Evolutionary conservation across 2,113 vertebrate genomes (phyloP).

Genomic region (Promerops cafer): DNA sequence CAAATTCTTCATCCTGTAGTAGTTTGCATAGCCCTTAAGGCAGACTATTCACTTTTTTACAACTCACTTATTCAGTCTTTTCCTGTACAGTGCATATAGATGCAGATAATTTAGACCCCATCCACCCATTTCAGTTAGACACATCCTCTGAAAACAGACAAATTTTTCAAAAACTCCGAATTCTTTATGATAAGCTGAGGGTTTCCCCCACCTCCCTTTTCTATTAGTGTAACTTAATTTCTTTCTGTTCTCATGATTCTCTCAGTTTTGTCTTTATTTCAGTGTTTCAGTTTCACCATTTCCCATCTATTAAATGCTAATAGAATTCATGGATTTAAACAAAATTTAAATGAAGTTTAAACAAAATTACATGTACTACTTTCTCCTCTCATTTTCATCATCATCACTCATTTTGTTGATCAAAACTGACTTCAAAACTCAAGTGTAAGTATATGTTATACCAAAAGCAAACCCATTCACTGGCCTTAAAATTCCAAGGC

Average conservation of each 20-base stretch:
- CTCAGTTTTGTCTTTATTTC: background rate
- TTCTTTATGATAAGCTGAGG: background rate
- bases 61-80: background rate
- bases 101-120: background rate
- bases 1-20: background rate
- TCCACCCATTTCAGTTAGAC: background rate
- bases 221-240: background rate
- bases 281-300: background rate
- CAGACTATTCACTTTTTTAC: background rate
- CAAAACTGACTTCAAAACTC: background rate
- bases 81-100: background rate
- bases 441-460: background rate
- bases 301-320: background rate
- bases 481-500: background rate
- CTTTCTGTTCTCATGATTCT: background rate
- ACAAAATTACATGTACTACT: background rate
- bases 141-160: background rate
- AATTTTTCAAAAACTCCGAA: background rate
- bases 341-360: background rate
- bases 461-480: background rate
- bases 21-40: background rate
- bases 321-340: background rate
- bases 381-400: background rate
- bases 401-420: background rate
- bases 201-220: background rate